Evolutionary conservation across 2,113 vertebrate species (phyloP).

Genomic region (Myrmecobius fasciatus): DNA sequence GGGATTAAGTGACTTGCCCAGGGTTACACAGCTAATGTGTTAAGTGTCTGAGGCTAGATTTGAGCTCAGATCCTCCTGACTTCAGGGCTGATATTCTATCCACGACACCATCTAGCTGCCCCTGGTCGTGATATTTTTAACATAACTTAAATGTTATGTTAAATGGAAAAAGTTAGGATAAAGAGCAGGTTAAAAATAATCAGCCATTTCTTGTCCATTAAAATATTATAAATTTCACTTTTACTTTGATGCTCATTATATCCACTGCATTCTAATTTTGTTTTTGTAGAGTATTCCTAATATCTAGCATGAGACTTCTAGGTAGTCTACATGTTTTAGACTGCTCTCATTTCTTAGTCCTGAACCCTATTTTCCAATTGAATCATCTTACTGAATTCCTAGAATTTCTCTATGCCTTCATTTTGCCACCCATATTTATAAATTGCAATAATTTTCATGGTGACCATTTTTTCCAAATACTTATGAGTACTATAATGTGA

Average conservation of each 20-base stretch:
- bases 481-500: not conserved
- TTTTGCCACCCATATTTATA: not conserved
- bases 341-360: not conserved
- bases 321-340: not conserved
- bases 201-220: not conserved
- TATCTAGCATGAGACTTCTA: not conserved
- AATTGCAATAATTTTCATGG: not conserved
- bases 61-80: too few species aligned
- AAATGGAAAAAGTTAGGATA: not conserved
- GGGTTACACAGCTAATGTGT: too few species aligned
- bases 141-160: too few species aligned
- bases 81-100: too few species aligned
- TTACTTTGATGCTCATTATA: not conserved
- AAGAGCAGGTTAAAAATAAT: not conserved
- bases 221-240: not conserved
- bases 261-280: not conserved
- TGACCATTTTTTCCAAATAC: not conserved
- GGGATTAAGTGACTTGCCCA: too few species aligned
- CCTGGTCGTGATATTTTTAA: not conserved
- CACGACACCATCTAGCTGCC: too few species aligned
- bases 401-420: not conserved
- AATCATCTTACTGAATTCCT: not conserved
- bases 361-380: not conserved
- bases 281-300: not conserved
- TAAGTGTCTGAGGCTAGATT: too few species aligned